Percentiles rank a stretch among this genome's conserved stretches.
phyloP scores from a whole-genome alignment of 35 echinoderm and acorn worm species.

The Acanthaster planci region DNA sequence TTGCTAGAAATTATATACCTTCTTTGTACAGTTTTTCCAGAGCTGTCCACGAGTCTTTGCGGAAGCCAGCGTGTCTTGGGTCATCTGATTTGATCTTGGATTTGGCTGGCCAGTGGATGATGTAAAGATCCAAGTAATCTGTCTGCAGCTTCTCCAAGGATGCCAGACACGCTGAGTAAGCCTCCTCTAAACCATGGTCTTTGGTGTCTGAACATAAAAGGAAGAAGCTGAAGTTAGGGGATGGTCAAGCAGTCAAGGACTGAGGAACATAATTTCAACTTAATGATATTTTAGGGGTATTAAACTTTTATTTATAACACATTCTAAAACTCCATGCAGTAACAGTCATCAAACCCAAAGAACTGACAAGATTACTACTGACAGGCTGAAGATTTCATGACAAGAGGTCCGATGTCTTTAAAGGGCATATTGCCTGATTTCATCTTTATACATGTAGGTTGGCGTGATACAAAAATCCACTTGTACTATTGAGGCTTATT shows the following conservation, averaged over 20 bases:
- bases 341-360: not conserved
- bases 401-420: no score
- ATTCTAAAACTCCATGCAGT: not conserved
- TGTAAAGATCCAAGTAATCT: slow-evolving; percentile 69
- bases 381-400: no score
- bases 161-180: slow-evolving; percentile 48
- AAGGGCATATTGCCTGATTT: no score
- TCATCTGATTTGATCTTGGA: slow-evolving; percentile 63
- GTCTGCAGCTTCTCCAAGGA: slow-evolving; percentile 41
- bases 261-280: not conserved
- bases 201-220: slow-evolving; percentile 25
- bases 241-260: not conserved
- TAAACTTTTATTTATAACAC: not conserved
- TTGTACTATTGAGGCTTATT: no score
- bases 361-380: not conserved
- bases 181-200: slow-evolving; percentile 51
- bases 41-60: slow-evolving; percentile 46
- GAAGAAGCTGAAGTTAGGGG: not conserved
- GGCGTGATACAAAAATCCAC: no score
- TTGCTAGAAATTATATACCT: slow-evolving; percentile 12
- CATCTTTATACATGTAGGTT: no score
- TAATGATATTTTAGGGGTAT: not conserved
- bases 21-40: slow-evolving; percentile 55
- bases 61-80: slow-evolving; percentile 17
- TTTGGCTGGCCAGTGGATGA: slow-evolving; percentile 76